A percentile compares a stretch with the other conserved stretches of the same genome.
Conservation (phyloP, 2,113 vertebrate species). For the Archilochus colubris region DNA sequence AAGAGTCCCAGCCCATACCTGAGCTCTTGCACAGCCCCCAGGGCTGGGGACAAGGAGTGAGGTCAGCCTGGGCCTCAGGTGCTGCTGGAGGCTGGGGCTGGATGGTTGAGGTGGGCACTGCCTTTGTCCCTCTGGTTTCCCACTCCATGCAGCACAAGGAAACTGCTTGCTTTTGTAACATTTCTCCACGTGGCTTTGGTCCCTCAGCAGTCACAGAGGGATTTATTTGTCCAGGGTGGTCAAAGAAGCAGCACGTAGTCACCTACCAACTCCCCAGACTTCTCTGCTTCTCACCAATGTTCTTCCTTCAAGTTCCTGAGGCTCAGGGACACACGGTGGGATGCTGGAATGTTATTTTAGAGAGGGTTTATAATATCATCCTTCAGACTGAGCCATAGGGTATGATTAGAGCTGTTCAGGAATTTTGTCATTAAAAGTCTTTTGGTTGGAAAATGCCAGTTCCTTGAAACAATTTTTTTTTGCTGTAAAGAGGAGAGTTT, state of each 20-base stretch:
- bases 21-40: not conserved
- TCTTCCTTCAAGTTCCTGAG: not conserved
- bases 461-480: not conserved
- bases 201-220: accelerated
- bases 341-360: not conserved
- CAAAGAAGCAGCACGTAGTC: not conserved
- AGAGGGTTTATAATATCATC: not conserved
- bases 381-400: not conserved
- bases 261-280: no score
- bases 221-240: not conserved
- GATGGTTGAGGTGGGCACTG: not conserved
- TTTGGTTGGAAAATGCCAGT: slow-evolving; percentile 19
- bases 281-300: not conserved
- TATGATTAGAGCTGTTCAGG: slow-evolving; percentile 40
- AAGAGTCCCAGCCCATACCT: not conserved
- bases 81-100: not conserved
- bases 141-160: not conserved
- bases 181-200: not conserved
- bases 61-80: not conserved
- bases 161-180: not conserved
- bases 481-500: not conserved
- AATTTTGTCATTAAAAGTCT: slow-evolving; percentile 31
- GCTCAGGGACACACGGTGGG: not conserved
- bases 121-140: not conserved
- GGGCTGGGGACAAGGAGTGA: not conserved